A percentile compares a stretch with the other conserved stretches of the same genome.
Conservation (phyloP, 2,797 vertebrate species). For the Enteromius paludinosus region DNA sequence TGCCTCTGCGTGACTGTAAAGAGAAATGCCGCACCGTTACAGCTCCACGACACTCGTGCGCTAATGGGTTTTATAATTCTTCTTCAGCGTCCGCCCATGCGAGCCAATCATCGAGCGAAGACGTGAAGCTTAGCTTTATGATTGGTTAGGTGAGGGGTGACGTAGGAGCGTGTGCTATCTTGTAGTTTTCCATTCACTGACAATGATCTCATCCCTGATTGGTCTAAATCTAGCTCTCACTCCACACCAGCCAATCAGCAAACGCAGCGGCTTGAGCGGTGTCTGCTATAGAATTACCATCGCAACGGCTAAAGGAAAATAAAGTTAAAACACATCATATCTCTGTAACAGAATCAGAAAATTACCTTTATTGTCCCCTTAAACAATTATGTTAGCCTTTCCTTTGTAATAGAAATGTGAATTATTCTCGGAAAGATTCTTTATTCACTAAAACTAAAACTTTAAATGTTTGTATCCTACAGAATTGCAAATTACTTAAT, state of each 20-base stretch:
- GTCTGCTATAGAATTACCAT: not conserved
- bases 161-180: not conserved
- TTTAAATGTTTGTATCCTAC: not conserved
- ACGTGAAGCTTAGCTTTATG: constrained; percentile 19
- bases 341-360: not conserved
- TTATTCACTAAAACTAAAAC: not conserved
- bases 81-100: not conserved
- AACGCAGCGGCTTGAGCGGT: not conserved
- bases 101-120: constrained; percentile 40
- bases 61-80: constrained; percentile 45
- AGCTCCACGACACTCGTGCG: not conserved
- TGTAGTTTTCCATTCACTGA: constrained; percentile 13
- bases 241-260: constrained; percentile 15
- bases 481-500: not conserved
- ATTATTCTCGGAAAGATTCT: not conserved
- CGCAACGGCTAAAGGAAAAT: not conserved
- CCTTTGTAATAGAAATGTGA: not conserved
- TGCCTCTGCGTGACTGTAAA: not conserved
- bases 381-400: not conserved
- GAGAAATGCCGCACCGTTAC: not conserved
- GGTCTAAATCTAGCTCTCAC: not conserved
- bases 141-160: constrained; percentile 34
- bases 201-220: constrained; percentile 33
- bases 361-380: not conserved
- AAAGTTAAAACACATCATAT: not conserved